A percentile compares a stretch with the other conserved stretches of the same genome.
These are phyloP conservation scores for Sebastes umbrosus DNA, from an alignment of 2,797 vertebrate species.

Conservation along the genomic window DNA sequence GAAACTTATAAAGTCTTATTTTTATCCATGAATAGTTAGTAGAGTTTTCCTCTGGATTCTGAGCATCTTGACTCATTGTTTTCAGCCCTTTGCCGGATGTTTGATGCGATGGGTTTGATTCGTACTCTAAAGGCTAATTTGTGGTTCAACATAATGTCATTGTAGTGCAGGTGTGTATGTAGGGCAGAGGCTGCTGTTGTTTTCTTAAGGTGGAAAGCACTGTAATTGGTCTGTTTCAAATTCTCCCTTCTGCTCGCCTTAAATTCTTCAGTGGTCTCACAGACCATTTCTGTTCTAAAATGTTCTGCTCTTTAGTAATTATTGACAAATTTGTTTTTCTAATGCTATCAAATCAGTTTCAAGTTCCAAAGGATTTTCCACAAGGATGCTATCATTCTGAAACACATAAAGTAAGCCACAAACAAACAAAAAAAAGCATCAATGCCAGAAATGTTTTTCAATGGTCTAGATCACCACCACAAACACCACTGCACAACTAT, in stretches of 20 bases:
- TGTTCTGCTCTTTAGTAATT: not conserved
- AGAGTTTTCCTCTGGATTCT: not conserved
- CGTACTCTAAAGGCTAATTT: not conserved
- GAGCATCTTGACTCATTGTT: not conserved
- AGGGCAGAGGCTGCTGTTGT: not conserved
- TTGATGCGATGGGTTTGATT: not conserved
- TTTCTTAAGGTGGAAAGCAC: not conserved
- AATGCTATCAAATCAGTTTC: not conserved
- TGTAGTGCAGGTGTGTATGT: not conserved
- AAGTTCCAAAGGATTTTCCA: not conserved
- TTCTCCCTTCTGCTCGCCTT: not conserved
- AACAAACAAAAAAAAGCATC: not conserved
- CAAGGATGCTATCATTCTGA: not conserved
- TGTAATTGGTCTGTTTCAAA: not conserved
- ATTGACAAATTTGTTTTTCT: not conserved
- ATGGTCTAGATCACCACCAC: not conserved
- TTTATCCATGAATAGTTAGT: not conserved
- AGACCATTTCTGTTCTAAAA: not conserved
- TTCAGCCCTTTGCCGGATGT: not conserved
- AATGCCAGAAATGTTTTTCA: not conserved
- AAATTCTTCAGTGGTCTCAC: not conserved
- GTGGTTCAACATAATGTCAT: not conserved
- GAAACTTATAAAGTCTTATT: conserved; percentile 20
- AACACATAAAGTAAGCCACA: not conserved
- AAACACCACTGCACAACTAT: conserved; percentile 17